Percentiles rank a stretch among this genome's conserved stretches.
These are phyloP conservation scores for Epinotia bilunana DNA, from an alignment of 2,888 invertebrate species.

Conservation along the genomic window DNA sequence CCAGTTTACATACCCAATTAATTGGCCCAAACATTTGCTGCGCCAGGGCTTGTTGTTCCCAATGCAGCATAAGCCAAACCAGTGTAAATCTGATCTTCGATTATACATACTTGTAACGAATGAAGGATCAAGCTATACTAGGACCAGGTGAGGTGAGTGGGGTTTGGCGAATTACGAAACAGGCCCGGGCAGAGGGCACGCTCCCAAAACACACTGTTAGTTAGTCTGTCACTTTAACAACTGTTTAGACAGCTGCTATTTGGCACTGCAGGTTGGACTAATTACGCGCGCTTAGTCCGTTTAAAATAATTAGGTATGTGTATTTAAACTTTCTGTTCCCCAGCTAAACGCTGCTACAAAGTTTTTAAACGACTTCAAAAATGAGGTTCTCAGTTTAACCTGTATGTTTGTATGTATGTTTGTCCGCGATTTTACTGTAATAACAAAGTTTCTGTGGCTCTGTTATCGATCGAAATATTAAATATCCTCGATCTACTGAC, in stretches of 20 bases:
- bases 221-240: constrained; percentile 39
- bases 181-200: constrained; percentile 23
- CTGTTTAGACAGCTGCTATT: constrained; percentile 39
- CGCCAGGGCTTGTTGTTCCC: constrained; percentile 8
- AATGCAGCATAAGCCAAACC: not conserved
- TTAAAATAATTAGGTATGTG: constrained; percentile 24
- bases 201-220: constrained; percentile 31
- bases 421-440: too few relatives aligned
- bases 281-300: constrained; percentile 29
- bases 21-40: constrained; percentile 27
- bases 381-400: too few relatives aligned
- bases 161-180: too few relatives aligned
- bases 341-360: not conserved
- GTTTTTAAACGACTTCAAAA: too few relatives aligned
- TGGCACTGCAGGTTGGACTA: constrained; percentile 33
- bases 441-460: too few relatives aligned
- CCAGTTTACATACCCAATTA: constrained; percentile 26
- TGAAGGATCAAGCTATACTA: not conserved
- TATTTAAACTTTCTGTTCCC: constrained; percentile 6
- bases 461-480: too few relatives aligned
- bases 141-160: not conserved
- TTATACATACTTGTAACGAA: not conserved
- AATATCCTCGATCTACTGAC: too few relatives aligned
- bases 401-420: too few relatives aligned
- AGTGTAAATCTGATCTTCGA: not conserved